A percentile compares a stretch with the other conserved stretches of the same genome.
Conservation (phyloP, 1,140 invertebrate species). For the Zaprionus nigranus region DNA sequence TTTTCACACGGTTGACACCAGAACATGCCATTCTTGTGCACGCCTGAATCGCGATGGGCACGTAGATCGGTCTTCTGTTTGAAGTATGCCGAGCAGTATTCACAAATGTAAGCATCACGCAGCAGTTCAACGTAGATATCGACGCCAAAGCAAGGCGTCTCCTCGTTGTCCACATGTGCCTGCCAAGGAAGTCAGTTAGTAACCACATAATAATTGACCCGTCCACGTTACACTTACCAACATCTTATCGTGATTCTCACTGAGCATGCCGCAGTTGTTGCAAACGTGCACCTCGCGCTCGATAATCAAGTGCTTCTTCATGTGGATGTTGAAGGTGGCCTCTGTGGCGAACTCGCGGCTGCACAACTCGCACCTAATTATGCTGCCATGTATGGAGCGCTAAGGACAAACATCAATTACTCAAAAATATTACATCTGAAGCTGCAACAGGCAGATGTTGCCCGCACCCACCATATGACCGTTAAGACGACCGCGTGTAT, state of each 20-base stretch:
- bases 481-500: constrained; percentile 54
- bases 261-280: constrained; percentile 62
- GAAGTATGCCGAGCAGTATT: constrained; percentile 69
- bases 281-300: constrained; percentile 57
- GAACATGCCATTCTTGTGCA: constrained; percentile 61
- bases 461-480: constrained; percentile 61
- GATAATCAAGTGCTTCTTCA: constrained; percentile 71
- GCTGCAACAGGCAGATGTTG: background rate
- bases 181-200: background rate
- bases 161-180: constrained; percentile 28
- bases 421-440: background rate
- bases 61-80: constrained; percentile 52
- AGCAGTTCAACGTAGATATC: constrained; percentile 53
- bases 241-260: constrained; percentile 44
- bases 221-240: constrained; percentile 15
- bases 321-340: constrained; percentile 58
- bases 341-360: constrained; percentile 64
- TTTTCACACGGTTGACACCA: constrained; percentile 65
- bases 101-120: constrained; percentile 62
- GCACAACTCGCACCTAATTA: constrained; percentile 69
- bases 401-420: constrained; percentile 7
- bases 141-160: constrained; percentile 35
- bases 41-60: constrained; percentile 59
- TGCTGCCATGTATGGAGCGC: constrained; percentile 52
- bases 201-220: background rate